Evolutionary conservation across 2,113 vertebrate genomes (phyloP).

Genomic region (Plectropomus leopardus): DNA sequence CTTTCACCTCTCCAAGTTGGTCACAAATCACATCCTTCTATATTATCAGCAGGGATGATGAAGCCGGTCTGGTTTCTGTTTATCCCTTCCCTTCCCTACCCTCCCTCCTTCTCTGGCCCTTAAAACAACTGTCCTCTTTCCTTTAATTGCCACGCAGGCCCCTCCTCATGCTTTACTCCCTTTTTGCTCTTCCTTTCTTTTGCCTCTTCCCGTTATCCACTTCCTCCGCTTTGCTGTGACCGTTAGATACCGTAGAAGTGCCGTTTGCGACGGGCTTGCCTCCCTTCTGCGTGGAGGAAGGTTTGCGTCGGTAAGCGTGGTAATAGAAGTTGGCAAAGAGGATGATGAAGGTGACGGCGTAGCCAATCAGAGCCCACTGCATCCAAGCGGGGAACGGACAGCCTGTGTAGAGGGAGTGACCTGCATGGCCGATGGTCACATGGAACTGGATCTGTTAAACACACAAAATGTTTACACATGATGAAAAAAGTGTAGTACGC

Average conservation of each 20-base stretch:
- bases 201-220: slow-evolving; percentile 90
- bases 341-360: slow-evolving; percentile 95
- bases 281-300: slow-evolving; percentile 82
- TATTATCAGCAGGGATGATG: slow-evolving; percentile 36
- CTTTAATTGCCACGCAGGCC: slow-evolving; percentile 64
- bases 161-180: slow-evolving; percentile 84
- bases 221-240: slow-evolving; percentile 87
- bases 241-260: slow-evolving; percentile 81
- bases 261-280: slow-evolving; percentile 88
- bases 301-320: slow-evolving; percentile 92
- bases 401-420: slow-evolving; percentile 95
- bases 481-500: too few species aligned
- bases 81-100: slow-evolving; percentile 19
- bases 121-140: slow-evolving; percentile 48
- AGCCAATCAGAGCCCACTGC: slow-evolving; percentile 97
- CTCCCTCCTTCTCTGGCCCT: slow-evolving; percentile 38
- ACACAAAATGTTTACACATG: slow-evolving; percentile 6
- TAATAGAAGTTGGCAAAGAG: slow-evolving; percentile 99
- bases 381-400: slow-evolving; percentile 99
- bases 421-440: slow-evolving; percentile 95
- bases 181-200: slow-evolving; percentile 87
- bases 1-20: slow-evolving; percentile 53
- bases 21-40: slow-evolving; percentile 69
- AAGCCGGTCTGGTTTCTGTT: slow-evolving; percentile 33
- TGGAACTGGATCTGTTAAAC: slow-evolving; percentile 94